Base-by-base conservation (phyloP, 2,113 vertebrate genomes). In the Natator depressus region DNA sequence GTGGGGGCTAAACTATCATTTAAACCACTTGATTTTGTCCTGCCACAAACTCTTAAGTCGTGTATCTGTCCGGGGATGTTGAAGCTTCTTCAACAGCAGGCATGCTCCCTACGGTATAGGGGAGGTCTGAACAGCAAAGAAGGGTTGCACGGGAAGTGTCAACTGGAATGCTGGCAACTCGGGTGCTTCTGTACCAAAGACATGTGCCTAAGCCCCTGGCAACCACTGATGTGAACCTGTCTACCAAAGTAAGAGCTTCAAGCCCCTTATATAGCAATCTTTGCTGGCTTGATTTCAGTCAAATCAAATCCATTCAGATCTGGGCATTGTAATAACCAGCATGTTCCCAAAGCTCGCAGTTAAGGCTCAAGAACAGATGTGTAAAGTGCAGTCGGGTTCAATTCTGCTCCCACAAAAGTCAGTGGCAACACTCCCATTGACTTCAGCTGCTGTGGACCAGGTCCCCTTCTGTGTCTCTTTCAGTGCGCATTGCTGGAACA, bases 341-440 rank as follows among this genome's bases (percentile, higher is more conserved):
- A 10, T 1, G 8, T 57, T 49, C 69, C 88, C 81, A 14, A 51
- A 3, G 75, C 75, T 93, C 2, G 0, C 0, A 0, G 54, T 29
- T 57, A 6, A 47, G 76, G 2, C 19, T 29, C 42, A 6, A 6
- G 31, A 50, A 69, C 0, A 2, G 35, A 6, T n/a, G 25, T 47
- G 0, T 7, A 55, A 92, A 46, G 11, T 10, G 72, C 38, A 6
- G 0, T 3, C 7, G 6, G 69, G 46, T 82, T 79, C 79, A 72
- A 42, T 29, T 38, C 80, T 2, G 0, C 29, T 85, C 29, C 93
- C 80, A 42, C 62, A 54, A 0, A 69, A 35, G 35, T n/a, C 17
- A 20, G 14, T 38, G 65, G 35, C 35, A 72, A 47, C 49, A 16
- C 46, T 49, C 24, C 47, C 6, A 8, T 49, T 31, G 78, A 50